Percentiles rank a stretch among this genome's conserved stretches.
Conservation (phyloP, 2,797 vertebrate genomes). For the Bufotes viridis region DNA sequence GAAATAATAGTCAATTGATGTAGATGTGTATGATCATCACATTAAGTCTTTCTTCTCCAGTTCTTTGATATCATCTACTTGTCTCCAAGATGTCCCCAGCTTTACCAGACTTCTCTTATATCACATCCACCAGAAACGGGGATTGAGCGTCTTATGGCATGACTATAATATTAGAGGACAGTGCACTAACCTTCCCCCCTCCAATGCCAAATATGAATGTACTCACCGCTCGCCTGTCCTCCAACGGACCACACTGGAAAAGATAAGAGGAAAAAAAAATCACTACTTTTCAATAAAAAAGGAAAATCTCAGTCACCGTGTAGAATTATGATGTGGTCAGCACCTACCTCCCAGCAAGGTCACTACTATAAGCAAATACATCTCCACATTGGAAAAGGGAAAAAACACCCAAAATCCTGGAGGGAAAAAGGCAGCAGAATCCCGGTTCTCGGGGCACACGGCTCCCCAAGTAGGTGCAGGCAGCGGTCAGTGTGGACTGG, state of each 20-base stretch:
- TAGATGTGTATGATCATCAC: too few relatives aligned
- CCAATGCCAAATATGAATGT: background rate
- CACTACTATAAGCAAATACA: constrained; percentile 29
- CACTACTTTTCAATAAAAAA: background rate
- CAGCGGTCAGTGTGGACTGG: background rate
- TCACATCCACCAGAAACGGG: too few relatives aligned
- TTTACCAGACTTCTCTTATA: background rate
- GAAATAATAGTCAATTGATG: too few relatives aligned
- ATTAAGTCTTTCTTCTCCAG: background rate
- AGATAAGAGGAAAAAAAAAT: background rate
- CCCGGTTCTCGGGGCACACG: too few relatives aligned
- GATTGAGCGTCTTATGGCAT: too few relatives aligned
- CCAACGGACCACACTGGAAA: background rate
- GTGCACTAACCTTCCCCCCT: background rate
- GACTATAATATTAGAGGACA: background rate
- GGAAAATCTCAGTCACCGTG: background rate
- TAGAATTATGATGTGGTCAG: too few relatives aligned
- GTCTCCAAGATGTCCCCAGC: background rate
- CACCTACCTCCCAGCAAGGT: constrained; percentile 34
- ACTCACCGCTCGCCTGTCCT: background rate
- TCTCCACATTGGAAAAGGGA: constrained; percentile 18
- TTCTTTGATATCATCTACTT: too few relatives aligned
- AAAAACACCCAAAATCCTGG: background rate
- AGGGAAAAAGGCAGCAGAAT: background rate
- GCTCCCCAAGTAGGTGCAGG: too few relatives aligned